Percentiles rank a stretch among this genome's conserved stretches.
Evolutionary conservation across 2,797 vertebrate genomes (phyloP).

Genomic region (Karalla daura): DNA sequence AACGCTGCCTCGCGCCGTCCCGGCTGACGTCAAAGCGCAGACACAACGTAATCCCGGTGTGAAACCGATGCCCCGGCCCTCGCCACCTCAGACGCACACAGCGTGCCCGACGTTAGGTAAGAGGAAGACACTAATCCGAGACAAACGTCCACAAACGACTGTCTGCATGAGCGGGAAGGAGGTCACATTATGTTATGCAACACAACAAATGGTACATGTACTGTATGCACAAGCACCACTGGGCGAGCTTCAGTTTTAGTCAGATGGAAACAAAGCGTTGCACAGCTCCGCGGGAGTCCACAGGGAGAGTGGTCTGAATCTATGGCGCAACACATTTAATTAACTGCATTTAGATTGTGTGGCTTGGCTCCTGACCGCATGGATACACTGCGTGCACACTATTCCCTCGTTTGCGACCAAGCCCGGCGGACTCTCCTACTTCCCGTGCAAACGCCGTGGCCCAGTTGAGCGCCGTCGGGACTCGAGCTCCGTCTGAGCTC

Average conservation of each 20-base stretch:
- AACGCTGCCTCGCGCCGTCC: no score
- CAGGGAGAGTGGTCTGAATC: neutral
- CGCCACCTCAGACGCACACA: no score
- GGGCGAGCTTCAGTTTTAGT: constrained; percentile 1
- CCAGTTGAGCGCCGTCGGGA: constrained; percentile 8
- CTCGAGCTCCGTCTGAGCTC: neutral
- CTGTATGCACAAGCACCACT: neutral
- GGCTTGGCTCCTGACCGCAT: no score
- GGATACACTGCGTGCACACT: neutral
- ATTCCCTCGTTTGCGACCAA: neutral
- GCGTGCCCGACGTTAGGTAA: no score
- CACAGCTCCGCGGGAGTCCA: neutral
- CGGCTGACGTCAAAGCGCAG: no score
- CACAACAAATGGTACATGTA: neutral
- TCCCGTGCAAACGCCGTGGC: neutral
- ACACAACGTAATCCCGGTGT: no score
- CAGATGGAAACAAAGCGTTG: neutral
- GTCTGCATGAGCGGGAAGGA: constrained; percentile 6
- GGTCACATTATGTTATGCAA: constrained; percentile 5
- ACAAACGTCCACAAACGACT: constrained; percentile 22
- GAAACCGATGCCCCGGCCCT: no score
- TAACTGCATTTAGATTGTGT: no score
- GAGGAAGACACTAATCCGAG: no score
- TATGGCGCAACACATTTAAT: no score
- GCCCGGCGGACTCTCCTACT: neutral